Conservation (phyloP, 2,888 invertebrate species). For the Leptothorax acervorum region DNA sequence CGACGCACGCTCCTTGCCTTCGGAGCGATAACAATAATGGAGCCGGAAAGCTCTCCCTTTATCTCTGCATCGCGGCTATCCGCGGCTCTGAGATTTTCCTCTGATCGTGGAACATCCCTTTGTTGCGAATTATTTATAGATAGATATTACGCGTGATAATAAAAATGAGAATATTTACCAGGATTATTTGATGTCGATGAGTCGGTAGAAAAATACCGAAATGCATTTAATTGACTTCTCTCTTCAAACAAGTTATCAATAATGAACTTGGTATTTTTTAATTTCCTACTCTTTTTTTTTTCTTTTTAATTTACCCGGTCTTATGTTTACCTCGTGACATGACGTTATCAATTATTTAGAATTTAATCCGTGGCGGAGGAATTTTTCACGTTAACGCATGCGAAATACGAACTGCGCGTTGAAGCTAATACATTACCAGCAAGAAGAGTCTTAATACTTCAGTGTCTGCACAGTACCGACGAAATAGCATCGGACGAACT, state of each 20-base stretch:
- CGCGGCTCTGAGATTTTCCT: neutral
- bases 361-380: neutral
- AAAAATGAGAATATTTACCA: neutral
- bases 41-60: neutral
- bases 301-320: neutral
- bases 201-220: neutral
- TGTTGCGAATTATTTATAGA: conserved; percentile 12
- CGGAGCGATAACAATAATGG: conserved; percentile 35
- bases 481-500: conserved; percentile 29
- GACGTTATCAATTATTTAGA: neutral
- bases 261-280: neutral
- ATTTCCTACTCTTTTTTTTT: neutral
- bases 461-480: neutral
- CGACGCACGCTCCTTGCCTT: conserved; percentile 11
- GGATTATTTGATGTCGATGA: neutral
- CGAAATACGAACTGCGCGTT: neutral
- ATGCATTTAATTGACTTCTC: neutral
- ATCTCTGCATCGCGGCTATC: neutral
- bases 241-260: neutral
- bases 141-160: neutral
- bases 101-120: neutral
- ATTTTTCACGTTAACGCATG: neutral
- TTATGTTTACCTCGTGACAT: neutral
- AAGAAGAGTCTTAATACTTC: conserved; percentile 14
- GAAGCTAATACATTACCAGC: conserved; percentile 19